phyloP scores from a whole-genome alignment of 2,888 invertebrate species.

The Trissolcus brochymenae region DNA sequence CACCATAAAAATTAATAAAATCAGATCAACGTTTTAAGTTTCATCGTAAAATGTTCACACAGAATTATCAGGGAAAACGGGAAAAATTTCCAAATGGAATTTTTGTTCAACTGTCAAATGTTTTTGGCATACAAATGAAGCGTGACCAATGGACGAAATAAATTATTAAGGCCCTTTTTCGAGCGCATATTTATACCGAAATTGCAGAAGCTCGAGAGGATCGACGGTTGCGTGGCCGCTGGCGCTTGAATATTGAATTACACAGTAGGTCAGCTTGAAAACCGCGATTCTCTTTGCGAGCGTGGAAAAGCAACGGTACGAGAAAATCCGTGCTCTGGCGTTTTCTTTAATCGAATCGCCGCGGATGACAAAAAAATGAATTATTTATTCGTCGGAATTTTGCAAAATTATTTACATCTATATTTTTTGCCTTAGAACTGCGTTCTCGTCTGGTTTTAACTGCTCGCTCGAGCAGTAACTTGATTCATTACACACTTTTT shows the following conservation, averaged over 20 bases:
- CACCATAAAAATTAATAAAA: too few relatives aligned
- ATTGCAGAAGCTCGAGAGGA: conserved; percentile 36
- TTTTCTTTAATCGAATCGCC: conserved; percentile 41
- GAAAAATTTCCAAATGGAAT: too few relatives aligned
- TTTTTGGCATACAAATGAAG: too few relatives aligned
- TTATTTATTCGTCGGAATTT: conserved; percentile 19
- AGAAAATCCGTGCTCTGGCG: conserved; percentile 23
- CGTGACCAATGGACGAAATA: conserved; percentile 22
- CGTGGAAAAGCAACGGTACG: conserved; percentile 3
- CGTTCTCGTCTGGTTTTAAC: conserved; percentile 2
- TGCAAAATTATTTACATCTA: conserved; percentile 35
- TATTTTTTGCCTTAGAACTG: background rate
- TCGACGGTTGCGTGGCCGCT: conserved; percentile 32
- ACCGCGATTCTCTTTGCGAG: conserved; percentile 36
- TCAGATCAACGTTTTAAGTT: too few relatives aligned
- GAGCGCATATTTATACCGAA: conserved; percentile 50
- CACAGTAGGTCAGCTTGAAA: conserved; percentile 48
- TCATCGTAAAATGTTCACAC: too few relatives aligned
- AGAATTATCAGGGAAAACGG: too few relatives aligned
- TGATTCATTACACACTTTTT: conserved; percentile 26
- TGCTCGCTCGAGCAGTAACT: conserved; percentile 5
- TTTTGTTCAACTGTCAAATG: too few relatives aligned
- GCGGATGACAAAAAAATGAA: conserved; percentile 17
- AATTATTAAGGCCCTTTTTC: conserved; percentile 49
- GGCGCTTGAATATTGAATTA: conserved; percentile 53